phyloP scores from a whole-genome alignment of 2,797 vertebrate species.

The Rhadinocentrus ornatus region DNA sequence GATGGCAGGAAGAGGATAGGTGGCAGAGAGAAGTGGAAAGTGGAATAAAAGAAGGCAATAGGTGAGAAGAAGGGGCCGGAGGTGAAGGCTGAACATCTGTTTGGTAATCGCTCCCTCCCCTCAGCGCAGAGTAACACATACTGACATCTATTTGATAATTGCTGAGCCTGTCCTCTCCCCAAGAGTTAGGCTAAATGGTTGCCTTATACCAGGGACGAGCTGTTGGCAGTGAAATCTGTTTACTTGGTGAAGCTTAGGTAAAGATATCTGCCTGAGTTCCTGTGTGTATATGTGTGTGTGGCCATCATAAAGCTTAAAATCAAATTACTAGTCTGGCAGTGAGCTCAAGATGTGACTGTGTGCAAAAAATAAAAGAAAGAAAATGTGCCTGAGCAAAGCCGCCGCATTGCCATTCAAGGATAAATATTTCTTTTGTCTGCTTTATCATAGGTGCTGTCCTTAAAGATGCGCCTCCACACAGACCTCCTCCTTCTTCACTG shows the following conservation, averaged over 20 bases:
- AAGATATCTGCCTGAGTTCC: slow-evolving; percentile 44
- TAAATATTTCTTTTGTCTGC: slow-evolving; percentile 70
- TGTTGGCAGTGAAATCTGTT: slow-evolving; percentile 69
- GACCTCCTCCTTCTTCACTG: slow-evolving; percentile 53
- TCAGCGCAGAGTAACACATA: slow-evolving; percentile 63
- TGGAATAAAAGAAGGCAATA: slow-evolving; percentile 30
- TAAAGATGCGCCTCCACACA: slow-evolving; percentile 55
- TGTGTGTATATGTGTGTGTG: slow-evolving; percentile 21
- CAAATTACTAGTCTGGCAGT: slow-evolving; percentile 46
- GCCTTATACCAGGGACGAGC: slow-evolving; percentile 65
- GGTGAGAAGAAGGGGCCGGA: slow-evolving; percentile 45
- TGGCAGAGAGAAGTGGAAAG: slow-evolving; percentile 19
- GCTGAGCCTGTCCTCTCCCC: slow-evolving; percentile 68
- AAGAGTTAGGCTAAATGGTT: slow-evolving; percentile 65
- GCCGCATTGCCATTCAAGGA: slow-evolving; percentile 54
- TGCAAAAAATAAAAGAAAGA: slow-evolving; percentile 7
- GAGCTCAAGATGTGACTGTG: slow-evolving; percentile 46
- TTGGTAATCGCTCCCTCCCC: slow-evolving; percentile 72
- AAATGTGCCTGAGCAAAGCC: slow-evolving; percentile 40
- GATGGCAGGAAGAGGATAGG: slow-evolving; percentile 5
- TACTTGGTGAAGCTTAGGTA: slow-evolving; percentile 64
- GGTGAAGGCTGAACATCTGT: slow-evolving; percentile 72
- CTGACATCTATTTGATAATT: slow-evolving; percentile 81
- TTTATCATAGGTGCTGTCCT: slow-evolving; percentile 66
- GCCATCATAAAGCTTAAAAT: slow-evolving; percentile 32